These are phyloP conservation scores for Polyploca ridens DNA, from an alignment of 2,888 invertebrate genomes.

Conservation along the genomic window DNA sequence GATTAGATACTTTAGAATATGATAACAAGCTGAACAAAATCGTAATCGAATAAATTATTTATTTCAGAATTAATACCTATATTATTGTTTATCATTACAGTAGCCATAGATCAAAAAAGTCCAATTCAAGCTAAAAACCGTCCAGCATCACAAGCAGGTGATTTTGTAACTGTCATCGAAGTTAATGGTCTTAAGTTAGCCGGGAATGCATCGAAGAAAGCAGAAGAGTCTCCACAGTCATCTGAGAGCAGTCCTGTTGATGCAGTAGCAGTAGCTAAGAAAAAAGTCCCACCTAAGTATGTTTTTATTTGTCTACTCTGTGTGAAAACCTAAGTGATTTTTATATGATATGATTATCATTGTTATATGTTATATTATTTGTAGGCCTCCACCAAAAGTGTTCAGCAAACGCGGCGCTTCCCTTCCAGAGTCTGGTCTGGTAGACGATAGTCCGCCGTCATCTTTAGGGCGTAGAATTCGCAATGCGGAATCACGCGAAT, in stretches of 20 bases:
- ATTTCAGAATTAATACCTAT: slow-evolving; percentile 10
- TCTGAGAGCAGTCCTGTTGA: slow-evolving; percentile 84
- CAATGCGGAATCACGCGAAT: slow-evolving; percentile 77
- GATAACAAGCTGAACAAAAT: not conserved
- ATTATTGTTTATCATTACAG: slow-evolving; percentile 40
- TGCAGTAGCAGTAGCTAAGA: slow-evolving; percentile 82
- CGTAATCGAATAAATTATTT: not conserved
- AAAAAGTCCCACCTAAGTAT: slow-evolving; percentile 87
- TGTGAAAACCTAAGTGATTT: not conserved
- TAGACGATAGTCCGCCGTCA: slow-evolving; percentile 80
- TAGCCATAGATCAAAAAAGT: slow-evolving; percentile 73
- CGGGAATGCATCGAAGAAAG: slow-evolving; percentile 72
- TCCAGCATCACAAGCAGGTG: slow-evolving; percentile 81
- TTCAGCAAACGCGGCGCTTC: slow-evolving; percentile 83
- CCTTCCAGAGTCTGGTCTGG: slow-evolving; percentile 82
- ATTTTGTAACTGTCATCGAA: slow-evolving; percentile 95
- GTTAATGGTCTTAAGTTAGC: slow-evolving; percentile 90
- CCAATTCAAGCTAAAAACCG: slow-evolving; percentile 76
- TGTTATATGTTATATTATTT: not conserved
- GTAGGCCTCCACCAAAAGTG: slow-evolving; percentile 86
- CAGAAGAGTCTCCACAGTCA: slow-evolving; percentile 71
- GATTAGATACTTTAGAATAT: slow-evolving; percentile 11
- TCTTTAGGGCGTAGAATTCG: slow-evolving; percentile 72
- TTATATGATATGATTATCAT: not conserved
- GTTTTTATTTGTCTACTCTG: slow-evolving; percentile 28